Base-by-base conservation (phyloP, 2,888 invertebrate species). In the Cylloceria caligata region DNA sequence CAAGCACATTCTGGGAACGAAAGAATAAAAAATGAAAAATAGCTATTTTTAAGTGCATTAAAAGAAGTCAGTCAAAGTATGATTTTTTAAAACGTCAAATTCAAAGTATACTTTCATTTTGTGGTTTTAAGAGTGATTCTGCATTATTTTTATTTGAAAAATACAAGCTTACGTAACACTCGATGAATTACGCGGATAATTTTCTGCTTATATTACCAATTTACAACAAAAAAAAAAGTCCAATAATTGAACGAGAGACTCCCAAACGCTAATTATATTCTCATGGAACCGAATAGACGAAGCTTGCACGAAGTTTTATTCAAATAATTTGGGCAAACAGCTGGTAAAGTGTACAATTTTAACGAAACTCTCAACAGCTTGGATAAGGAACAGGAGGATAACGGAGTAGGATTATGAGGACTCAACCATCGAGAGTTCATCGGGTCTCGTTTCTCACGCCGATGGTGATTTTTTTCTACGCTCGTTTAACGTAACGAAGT, bases 301-400 rank as follows among this genome's bases (percentile, higher is more conserved):
- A 21, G 36, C 7, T 57, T 34, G 5, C 60, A 34, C 36, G 49
- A 42, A 47, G 73, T 67, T 62, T 80, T 79, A 30, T 42, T 65
- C 68, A 76, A 83, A 83, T 19, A 73, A 80, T 64, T 78, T 81
- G 39, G 64, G 67, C 73, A 82, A 82, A 76, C 77, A 75, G 13
- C 11, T 24, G 24, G 65, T 49, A 71, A 65, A 75, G 0, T 49
- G 27, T 47, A 9, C 24, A 52, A 49, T 76, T 65, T 47, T 27
- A 16, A 60, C 19, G 21, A 73, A 39, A 62, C 60, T 67, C 73
- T 52, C 24, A 68, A 62, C 24, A 39, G 39, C 5, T 11, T 34
- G 3, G n/a, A 3, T 24, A 9, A 57, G 57, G 4, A 13, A 11
- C 9, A 30, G 24, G 34, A n/a, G 9, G 34, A 9, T 34, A 5